These are phyloP conservation scores for Thaleichthys pacificus DNA, from an alignment of 2,797 vertebrate genomes.

Conservation along the genomic window DNA sequence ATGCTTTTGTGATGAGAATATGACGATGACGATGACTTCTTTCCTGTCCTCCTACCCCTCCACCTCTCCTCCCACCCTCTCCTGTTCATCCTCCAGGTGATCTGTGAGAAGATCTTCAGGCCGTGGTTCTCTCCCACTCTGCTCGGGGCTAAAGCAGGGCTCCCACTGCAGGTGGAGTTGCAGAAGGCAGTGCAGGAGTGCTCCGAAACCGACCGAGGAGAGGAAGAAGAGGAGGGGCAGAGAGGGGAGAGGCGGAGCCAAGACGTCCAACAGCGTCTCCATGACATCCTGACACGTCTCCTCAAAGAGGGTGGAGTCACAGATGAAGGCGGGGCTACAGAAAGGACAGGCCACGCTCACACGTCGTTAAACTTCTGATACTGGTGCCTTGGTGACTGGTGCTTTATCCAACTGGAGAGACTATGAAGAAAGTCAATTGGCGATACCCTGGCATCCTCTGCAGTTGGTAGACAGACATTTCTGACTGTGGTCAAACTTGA, in stretches of 20 bases:
- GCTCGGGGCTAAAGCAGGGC: conserved; percentile 65
- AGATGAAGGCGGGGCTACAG: conserved; percentile 37
- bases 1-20: conserved; percentile 39
- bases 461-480: too few relatives aligned
- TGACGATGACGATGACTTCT: conserved; percentile 40
- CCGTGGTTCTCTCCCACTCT: conserved; percentile 85
- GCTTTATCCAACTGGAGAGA: too few relatives aligned
- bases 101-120: conserved; percentile 96
- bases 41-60: background rate
- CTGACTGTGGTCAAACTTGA: background rate
- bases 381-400: background rate
- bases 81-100: conserved; percentile 76
- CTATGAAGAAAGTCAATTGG: too few relatives aligned
- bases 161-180: conserved; percentile 81
- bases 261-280: conserved; percentile 63
- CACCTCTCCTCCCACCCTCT: background rate
- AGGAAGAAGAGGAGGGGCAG: background rate
- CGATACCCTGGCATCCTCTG: too few relatives aligned
- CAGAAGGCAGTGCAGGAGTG: conserved; percentile 85
- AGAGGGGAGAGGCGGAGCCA: background rate
- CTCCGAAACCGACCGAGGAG: conserved; percentile 60
- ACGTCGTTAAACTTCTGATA: conserved; percentile 68
- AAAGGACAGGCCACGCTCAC: conserved; percentile 53
- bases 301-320: conserved; percentile 73
- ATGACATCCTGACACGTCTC: conserved; percentile 79